phyloP scores from a whole-genome alignment of 2,888 invertebrate species.

The Galerucella nymphaeae region DNA sequence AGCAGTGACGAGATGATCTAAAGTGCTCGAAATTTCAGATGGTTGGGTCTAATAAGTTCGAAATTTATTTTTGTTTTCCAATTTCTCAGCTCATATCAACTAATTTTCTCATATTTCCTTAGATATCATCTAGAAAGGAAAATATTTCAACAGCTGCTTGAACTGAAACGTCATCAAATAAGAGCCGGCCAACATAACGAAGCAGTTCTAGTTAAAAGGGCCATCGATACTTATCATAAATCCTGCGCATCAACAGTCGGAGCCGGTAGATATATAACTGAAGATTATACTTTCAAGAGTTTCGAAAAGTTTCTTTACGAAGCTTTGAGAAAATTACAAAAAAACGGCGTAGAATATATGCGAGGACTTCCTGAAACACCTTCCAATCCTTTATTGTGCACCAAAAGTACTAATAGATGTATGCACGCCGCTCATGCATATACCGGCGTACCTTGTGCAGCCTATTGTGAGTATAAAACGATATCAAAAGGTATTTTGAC shows the following conservation, averaged over 20 bases:
- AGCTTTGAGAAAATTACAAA: constrained; percentile 82
- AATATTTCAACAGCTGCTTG: constrained; percentile 92
- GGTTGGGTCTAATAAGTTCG: no score
- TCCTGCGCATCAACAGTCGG: constrained; percentile 77
- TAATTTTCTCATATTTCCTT: constrained; percentile 46
- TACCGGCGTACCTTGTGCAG: constrained; percentile 88
- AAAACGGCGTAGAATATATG: constrained; percentile 74
- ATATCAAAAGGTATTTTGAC: no score
- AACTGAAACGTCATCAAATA: constrained; percentile 91
- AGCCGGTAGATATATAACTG: constrained; percentile 72
- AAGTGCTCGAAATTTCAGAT: no score
- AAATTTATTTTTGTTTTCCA: no score
- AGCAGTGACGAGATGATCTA: no score
- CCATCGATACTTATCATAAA: constrained; percentile 85
- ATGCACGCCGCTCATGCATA: constrained; percentile 93
- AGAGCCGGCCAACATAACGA: constrained; percentile 90
- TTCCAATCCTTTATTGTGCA: constrained; percentile 81
- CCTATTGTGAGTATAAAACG: constrained; percentile 77
- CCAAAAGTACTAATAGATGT: constrained; percentile 88
- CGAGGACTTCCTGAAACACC: constrained; percentile 63
- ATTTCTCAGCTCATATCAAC: no score
- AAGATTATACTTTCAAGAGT: constrained; percentile 77
- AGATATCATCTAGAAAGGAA: constrained; percentile 92
- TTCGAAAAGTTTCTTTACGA: constrained; percentile 92
- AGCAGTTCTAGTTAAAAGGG: constrained; percentile 85